Evolutionary conservation across 2,888 invertebrate species (phyloP).

Genomic region (Rhaphigaster nebulosa): DNA sequence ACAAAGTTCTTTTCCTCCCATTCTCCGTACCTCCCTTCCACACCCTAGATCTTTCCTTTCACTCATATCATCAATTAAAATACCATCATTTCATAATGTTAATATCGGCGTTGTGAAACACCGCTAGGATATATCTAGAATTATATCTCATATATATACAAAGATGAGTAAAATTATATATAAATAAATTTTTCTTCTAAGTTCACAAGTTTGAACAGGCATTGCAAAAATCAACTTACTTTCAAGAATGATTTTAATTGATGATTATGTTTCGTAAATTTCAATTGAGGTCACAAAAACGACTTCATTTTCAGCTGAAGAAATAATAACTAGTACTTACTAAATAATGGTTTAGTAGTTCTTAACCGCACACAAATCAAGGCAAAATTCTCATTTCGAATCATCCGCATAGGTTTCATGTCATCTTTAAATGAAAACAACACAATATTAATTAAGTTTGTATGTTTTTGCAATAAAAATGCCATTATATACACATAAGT

Average conservation of each 20-base stretch:
- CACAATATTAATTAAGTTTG: too few species aligned
- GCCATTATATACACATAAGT: too few species aligned
- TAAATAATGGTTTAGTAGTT: background rate
- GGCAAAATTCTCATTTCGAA: too few species aligned
- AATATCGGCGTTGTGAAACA: background rate
- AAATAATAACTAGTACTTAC: background rate
- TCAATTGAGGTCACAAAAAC: background rate
- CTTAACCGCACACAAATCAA: background rate
- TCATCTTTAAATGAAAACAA: too few species aligned
- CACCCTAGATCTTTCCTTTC: background rate
- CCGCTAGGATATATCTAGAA: background rate
- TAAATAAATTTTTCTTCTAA: background rate
- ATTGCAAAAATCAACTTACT: background rate
- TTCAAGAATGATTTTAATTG: background rate
- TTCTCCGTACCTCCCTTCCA: too few species aligned
- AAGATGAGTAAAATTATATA: background rate
- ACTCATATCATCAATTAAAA: background rate
- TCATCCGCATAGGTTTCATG: too few species aligned
- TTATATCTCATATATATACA: background rate
- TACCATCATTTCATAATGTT: too few species aligned
- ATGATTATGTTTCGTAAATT: background rate
- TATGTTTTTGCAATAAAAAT: too few species aligned
- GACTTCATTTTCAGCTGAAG: background rate
- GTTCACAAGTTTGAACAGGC: background rate
- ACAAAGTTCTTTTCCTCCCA: background rate